Evolutionary conservation across 2,797 vertebrate species (phyloP).

Genomic region (Selene dorsalis): DNA sequence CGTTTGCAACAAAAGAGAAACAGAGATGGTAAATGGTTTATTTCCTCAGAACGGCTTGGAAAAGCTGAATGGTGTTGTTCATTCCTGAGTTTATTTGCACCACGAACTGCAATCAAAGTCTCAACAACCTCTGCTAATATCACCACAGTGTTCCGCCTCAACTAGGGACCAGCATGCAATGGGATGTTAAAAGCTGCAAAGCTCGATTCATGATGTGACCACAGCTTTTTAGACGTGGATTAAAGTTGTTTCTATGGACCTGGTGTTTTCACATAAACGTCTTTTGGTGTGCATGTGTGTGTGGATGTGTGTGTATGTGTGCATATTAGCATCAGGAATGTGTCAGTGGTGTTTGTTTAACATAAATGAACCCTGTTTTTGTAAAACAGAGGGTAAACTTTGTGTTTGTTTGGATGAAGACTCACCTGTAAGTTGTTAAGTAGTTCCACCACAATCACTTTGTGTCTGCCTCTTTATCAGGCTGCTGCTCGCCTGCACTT

Average conservation of each 20-base stretch:
- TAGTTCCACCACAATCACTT: slow-evolving; percentile 57
- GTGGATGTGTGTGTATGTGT: neutral
- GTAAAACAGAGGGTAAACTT: slow-evolving; percentile 36
- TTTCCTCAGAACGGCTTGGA: slow-evolving; percentile 54
- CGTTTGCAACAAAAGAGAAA: slow-evolving; percentile 28
- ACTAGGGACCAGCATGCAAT: slow-evolving; percentile 55
- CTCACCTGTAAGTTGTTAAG: slow-evolving; percentile 75
- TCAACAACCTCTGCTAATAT: slow-evolving; percentile 64
- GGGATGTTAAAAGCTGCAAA: slow-evolving; percentile 40
- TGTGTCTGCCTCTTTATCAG: slow-evolving; percentile 60
- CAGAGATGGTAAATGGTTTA: slow-evolving; percentile 42
- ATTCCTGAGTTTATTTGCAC: slow-evolving; percentile 73
- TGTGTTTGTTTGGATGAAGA: slow-evolving; percentile 64
- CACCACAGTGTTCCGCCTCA: slow-evolving; percentile 64
- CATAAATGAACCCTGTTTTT: neutral
- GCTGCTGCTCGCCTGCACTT: slow-evolving; percentile 61
- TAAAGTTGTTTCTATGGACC: slow-evolving; percentile 57
- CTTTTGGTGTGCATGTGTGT: neutral
- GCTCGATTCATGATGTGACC: slow-evolving; percentile 58
- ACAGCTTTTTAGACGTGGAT: slow-evolving; percentile 66
- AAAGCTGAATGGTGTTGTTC: slow-evolving; percentile 70
- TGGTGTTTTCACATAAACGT: slow-evolving; percentile 54
- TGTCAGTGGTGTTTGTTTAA: slow-evolving; percentile 27
- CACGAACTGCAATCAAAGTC: slow-evolving; percentile 73
- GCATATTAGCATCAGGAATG: neutral